Percentiles rank a stretch among this genome's conserved stretches.
Evolutionary conservation across 2,888 invertebrate genomes (phyloP).

Genomic region (Deilephila porcellus): DNA sequence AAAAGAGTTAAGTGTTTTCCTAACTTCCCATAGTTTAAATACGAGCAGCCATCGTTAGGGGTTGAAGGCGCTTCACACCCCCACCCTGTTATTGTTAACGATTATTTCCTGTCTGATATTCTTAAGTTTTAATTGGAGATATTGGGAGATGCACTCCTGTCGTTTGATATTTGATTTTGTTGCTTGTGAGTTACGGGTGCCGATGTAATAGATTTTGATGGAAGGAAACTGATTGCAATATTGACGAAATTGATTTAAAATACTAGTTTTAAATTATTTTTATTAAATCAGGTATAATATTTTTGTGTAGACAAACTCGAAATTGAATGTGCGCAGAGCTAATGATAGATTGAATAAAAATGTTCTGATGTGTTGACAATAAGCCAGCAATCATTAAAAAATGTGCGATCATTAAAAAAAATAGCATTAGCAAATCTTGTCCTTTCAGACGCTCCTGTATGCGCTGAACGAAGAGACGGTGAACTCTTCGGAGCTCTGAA

Average conservation of each 20-base stretch:
- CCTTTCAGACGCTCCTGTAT: constrained; percentile 89
- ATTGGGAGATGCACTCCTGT: constrained; percentile 26
- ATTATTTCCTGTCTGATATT: constrained; percentile 27
- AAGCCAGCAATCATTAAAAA: no score
- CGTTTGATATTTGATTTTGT: background rate
- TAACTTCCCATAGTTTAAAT: constrained; percentile 26
- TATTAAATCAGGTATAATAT: no score
- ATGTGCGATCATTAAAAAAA: no score
- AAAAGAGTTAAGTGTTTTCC: constrained; percentile 27
- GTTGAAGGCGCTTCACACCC: constrained; percentile 4
- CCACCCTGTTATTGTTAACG: constrained; percentile 20
- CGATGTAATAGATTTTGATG: no score
- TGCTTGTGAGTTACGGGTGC: no score
- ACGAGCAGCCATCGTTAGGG: constrained; percentile 26
- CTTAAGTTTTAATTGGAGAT: constrained; percentile 41
- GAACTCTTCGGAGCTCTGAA: constrained; percentile 94
- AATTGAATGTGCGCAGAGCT: no score
- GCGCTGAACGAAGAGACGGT: constrained; percentile 89
- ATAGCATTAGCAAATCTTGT: background rate
- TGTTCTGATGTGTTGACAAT: no score
- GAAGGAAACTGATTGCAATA: no score
- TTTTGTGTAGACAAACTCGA: no score
- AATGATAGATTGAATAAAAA: no score
- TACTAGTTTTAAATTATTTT: no score
- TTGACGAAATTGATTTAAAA: no score